A percentile compares a stretch with the other conserved stretches of the same genome.
Evolutionary conservation across 2,888 invertebrate species (phyloP).

Genomic region (Athripsodes cinereus): DNA sequence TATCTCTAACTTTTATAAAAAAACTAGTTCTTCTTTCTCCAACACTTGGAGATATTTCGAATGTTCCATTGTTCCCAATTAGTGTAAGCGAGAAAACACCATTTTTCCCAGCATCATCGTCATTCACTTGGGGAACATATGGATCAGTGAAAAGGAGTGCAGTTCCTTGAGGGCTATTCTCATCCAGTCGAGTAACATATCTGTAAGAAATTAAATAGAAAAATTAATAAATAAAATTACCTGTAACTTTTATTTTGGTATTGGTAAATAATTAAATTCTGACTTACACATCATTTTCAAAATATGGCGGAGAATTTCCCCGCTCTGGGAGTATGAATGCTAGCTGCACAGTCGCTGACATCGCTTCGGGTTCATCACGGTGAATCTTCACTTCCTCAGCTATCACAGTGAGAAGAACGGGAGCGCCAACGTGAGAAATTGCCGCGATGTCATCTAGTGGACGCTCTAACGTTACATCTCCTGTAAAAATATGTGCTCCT

Average conservation of each 20-base stretch:
- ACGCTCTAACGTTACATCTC: constrained; percentile 62
- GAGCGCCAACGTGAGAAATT: constrained; percentile 76
- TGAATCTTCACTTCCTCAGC: constrained; percentile 78
- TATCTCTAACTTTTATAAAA: constrained; percentile 77
- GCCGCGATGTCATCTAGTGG: constrained; percentile 74
- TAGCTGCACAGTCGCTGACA: constrained; percentile 75
- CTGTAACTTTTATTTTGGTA: no score
- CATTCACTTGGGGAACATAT: constrained; percentile 65
- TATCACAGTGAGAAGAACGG: constrained; percentile 75
- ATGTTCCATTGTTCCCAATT: constrained; percentile 78
- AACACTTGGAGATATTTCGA: constrained; percentile 79
- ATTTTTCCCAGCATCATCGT: constrained; percentile 75
- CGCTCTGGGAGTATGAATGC: constrained; percentile 76
- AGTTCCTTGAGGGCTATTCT: constrained; percentile 78
- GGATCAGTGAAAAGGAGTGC: constrained; percentile 65
- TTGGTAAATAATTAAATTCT: not conserved
- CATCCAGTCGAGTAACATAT: constrained; percentile 70
- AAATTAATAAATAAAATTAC: no score
- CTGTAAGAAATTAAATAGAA: constrained; percentile 41
- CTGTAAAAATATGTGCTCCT: constrained; percentile 39
- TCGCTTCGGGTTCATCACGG: constrained; percentile 68
- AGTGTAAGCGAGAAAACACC: constrained; percentile 75
- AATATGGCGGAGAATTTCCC: constrained; percentile 71
- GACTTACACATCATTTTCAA: constrained; percentile 54
- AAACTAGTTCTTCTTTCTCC: constrained; percentile 75